phyloP scores from a whole-genome alignment of 1,140 invertebrate genomes.

The Phortica variegata region DNA sequence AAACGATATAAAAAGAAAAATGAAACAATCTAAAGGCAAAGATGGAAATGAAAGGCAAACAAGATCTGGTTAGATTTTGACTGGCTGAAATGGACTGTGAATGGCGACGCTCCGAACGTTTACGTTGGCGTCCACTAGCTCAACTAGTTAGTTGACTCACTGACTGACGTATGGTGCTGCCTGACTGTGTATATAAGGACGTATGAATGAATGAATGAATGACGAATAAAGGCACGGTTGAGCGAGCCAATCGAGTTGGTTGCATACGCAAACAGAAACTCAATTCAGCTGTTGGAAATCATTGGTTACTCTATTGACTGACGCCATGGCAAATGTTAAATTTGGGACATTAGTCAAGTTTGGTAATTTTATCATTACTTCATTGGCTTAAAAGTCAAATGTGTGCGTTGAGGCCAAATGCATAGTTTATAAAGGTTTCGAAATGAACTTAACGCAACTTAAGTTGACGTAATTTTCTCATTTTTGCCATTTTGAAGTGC shows the following conservation, averaged over 20 bases:
- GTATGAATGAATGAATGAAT: constrained; percentile 47
- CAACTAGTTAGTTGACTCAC: constrained; percentile 21
- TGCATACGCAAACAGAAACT: constrained; percentile 48
- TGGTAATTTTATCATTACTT: no score
- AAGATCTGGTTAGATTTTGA: constrained; percentile 53
- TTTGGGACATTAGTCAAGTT: no score
- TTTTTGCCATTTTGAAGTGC: no score
- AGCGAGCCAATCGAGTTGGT: constrained; percentile 47
- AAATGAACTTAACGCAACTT: no score
- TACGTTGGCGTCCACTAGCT: constrained; percentile 21
- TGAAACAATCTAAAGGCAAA: constrained; percentile 18
- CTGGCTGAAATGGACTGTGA: constrained; percentile 14
- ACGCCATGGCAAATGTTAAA: no score
- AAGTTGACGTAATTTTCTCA: no score
- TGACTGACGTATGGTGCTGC: constrained; percentile 46
- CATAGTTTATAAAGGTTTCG: no score
- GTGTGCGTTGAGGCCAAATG: no score
- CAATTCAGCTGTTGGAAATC: constrained; percentile 46
- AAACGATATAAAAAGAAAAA: constrained; percentile 16
- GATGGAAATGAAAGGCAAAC: constrained; percentile 53
- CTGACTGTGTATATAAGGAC: not conserved
- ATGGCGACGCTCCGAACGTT: constrained; percentile 32
- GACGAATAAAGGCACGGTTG: constrained; percentile 53
- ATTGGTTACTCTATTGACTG: constrained; percentile 48
- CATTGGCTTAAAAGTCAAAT: no score